Percentiles rank a stretch among this genome's conserved stretches.
phyloP scores from a whole-genome alignment of 1,140 invertebrate genomes.

The Trichonephila inaurata region DNA sequence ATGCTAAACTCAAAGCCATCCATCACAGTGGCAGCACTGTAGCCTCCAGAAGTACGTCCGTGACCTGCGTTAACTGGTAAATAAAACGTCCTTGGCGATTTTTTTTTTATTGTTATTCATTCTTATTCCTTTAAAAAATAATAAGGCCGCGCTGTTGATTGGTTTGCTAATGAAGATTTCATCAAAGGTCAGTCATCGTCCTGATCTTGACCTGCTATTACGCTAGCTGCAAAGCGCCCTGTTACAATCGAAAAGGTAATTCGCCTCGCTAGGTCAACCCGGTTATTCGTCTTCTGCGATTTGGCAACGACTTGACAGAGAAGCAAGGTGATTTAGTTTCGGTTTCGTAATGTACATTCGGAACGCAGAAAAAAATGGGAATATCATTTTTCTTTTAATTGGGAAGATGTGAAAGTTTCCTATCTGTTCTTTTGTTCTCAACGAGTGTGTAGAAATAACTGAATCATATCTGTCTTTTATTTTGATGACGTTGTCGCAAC shows the following conservation, averaged over 20 bases:
- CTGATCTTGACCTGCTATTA: neutral
- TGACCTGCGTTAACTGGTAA: neutral
- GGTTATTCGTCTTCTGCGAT: neutral
- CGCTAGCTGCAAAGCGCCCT: neutral
- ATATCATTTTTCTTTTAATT: no score
- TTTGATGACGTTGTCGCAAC: no score
- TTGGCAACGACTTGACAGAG: neutral
- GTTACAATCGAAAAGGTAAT: neutral
- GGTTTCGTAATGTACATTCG: no score
- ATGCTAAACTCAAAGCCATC: neutral
- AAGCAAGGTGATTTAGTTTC: neutral
- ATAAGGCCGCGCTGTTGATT: neutral
- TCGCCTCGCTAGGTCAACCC: neutral
- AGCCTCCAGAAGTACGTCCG: neutral
- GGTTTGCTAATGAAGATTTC: neutral
- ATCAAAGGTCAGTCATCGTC: constrained; percentile 5
- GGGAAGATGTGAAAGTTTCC: no score
- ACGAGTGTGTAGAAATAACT: no score
- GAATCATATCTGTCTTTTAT: no score
- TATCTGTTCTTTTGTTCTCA: no score
- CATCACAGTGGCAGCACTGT: neutral
- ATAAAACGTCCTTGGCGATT: neutral
- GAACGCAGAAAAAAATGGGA: no score
- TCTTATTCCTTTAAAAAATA: neutral
- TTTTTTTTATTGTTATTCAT: neutral